These are phyloP conservation scores for Mesocricetus auratus DNA, from an alignment of 2,113 vertebrate species.

Conservation along the genomic window DNA sequence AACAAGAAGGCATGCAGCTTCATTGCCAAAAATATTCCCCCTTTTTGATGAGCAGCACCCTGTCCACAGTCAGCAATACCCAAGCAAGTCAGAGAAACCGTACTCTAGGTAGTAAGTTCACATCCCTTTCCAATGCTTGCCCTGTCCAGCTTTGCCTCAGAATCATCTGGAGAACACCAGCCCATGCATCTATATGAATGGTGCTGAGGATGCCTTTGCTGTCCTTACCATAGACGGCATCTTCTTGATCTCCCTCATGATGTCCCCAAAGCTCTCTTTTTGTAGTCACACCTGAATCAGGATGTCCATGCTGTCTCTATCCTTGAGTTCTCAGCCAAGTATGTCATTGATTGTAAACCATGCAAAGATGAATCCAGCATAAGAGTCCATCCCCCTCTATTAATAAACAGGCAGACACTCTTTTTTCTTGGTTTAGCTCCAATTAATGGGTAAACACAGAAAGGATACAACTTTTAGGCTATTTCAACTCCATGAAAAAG, in stretches of 20 bases:
- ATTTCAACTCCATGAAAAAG: conserved; percentile 5
- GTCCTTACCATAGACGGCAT: not conserved
- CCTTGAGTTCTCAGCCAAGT: not conserved
- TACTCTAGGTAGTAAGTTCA: not conserved
- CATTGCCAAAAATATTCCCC: not conserved
- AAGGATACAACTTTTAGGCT: not conserved
- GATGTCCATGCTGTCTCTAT: not conserved
- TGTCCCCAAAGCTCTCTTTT: too few species aligned
- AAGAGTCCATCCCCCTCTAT: not conserved
- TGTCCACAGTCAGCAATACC: not conserved
- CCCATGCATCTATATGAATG: not conserved
- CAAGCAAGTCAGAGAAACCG: too few species aligned
- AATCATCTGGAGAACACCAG: not conserved
- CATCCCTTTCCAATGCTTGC: not conserved
- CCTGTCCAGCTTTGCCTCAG: not conserved
- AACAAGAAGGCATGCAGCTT: not conserved
- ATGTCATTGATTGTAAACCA: not conserved
- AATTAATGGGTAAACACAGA: not conserved
- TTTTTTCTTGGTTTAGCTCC: not conserved
- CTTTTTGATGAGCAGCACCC: not conserved
- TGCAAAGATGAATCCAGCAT: not conserved
- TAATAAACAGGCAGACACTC: not conserved
- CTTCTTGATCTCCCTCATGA: not conserved
- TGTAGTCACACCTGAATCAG: not conserved
- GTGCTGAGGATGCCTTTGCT: not conserved